Evolutionary conservation across 2,888 invertebrate genomes (phyloP), one percentile per base, ranked within the genome.

Genomic region (Epistrophella euchroma): DNA sequence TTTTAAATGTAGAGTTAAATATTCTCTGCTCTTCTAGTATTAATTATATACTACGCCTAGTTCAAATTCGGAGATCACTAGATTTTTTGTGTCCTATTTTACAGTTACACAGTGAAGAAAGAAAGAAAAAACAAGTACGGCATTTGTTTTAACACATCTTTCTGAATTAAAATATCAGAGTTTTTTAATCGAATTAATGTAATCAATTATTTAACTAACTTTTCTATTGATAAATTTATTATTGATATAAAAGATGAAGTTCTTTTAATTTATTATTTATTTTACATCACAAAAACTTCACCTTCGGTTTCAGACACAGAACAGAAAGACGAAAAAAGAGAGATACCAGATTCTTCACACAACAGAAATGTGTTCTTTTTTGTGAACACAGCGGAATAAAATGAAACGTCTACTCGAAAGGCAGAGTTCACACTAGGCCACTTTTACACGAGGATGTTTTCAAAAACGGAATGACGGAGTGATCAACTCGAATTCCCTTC

Each of bases 11-110:
- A 9, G 9, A 28, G 13, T 22, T 22, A 22, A 22, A 22, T 22
- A 50, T 50, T 25, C 52, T 52, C 6, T 25, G 9, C 52, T 28
- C 15, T 28, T 52, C 52, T 15, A 25, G 7, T 15, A 15, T 15
- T n/a, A 52, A 52, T 52, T 52, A 9, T 52, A 28, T 52, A 52
- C 52, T 52, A 52, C 52, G 52, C 52, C 52, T 52, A 52, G 25
- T 52, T 52, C 25, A 9, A 52, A 28, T n/a, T 15, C 52, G 28
- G 7, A 15, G 25, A 52, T 28, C 52, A 28, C 15, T 1, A 28
- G 25, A 47, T 22, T 50, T 52, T 19, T 13, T n/a, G 15, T 52
- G 52, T 52, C 28, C 52, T 52, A 28, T 28, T 15, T 52, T n/a
- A 25, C 52, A 52, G 52, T 25, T 28, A 28, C 50, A 25, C 5